A percentile compares a stretch with the other conserved stretches of the same genome.
Evolutionary conservation across 1,140 invertebrate species (phyloP).

Genomic region (Spodoptera litura): DNA sequence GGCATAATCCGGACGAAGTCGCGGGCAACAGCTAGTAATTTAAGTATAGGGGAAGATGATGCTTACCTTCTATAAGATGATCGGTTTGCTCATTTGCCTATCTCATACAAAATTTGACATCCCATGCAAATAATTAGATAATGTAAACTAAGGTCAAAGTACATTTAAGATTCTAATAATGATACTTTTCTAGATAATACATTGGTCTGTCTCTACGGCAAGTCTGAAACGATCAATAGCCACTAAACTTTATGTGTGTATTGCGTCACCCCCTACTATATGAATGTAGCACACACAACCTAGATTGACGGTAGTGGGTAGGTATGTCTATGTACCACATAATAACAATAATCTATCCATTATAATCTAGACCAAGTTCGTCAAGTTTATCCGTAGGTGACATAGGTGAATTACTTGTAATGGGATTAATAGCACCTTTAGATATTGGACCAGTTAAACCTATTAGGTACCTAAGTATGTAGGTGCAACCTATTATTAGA

Average conservation of each 20-base stretch:
- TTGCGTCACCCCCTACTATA: background rate
- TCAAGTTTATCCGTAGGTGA: conserved; percentile 46
- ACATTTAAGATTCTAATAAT: too few species aligned
- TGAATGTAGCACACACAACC: conserved; percentile 11
- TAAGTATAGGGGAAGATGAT: too few species aligned
- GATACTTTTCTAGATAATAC: too few species aligned
- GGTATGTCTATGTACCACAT: background rate
- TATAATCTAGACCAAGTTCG: conserved; percentile 58
- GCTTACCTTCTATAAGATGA: too few species aligned
- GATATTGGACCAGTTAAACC: conserved; percentile 42
- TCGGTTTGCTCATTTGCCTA: too few species aligned
- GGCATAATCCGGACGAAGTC: too few species aligned
- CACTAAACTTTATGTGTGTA: background rate
- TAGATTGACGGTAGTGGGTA: background rate
- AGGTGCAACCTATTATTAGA: background rate
- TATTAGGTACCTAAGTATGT: conserved; percentile 4
- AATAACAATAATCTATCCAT: conserved; percentile 49
- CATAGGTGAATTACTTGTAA: conserved; percentile 48
- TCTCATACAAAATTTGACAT: too few species aligned
- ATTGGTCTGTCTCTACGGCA: too few species aligned
- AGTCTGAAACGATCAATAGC: too few species aligned
- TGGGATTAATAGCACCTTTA: conserved; percentile 12
- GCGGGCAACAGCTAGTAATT: too few species aligned
- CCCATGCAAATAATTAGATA: too few species aligned
- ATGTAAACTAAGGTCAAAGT: too few species aligned